These are phyloP conservation scores for Drosophila malerkotliana DNA, from an alignment of 1,140 invertebrate species.

Conservation along the genomic window DNA sequence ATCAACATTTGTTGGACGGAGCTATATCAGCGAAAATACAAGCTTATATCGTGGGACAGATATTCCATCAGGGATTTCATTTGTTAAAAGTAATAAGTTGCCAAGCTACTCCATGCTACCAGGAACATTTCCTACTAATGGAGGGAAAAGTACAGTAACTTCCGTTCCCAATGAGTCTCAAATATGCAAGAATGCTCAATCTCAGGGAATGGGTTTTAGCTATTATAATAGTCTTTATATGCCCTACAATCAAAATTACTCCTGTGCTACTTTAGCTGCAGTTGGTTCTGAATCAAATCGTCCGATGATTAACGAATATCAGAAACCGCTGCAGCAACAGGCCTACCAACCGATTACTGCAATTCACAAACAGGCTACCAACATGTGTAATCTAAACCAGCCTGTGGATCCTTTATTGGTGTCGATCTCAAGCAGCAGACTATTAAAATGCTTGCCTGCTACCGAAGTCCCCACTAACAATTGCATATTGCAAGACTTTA, in stretches of 20 bases:
- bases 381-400: neutral
- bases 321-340: constrained; percentile 10
- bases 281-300: neutral
- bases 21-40: neutral
- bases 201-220: constrained; percentile 2
- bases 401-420: constrained; percentile 1
- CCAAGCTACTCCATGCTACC: neutral
- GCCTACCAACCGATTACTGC: constrained; percentile 27
- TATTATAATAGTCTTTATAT: constrained; percentile 68
- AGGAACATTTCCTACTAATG: neutral
- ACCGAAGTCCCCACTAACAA: neutral
- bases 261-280: constrained; percentile 37
- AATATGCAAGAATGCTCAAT: neutral
- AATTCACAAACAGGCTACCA: constrained; percentile 36
- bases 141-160: neutral
- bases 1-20: neutral
- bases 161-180: neutral
- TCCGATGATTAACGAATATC: neutral
- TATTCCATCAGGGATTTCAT: neutral
- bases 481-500: neutral
- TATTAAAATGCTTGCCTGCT: neutral
- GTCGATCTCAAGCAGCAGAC: constrained; percentile 8
- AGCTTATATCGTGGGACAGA: neutral
- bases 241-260: constrained; percentile 68
- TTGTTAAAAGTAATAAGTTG: neutral